Evolutionary conservation across 37 sponge, comb jelly and placozoan genomes (phyloP), one percentile per base, ranked within the genome.

Genomic region (Spongia lamella): DNA sequence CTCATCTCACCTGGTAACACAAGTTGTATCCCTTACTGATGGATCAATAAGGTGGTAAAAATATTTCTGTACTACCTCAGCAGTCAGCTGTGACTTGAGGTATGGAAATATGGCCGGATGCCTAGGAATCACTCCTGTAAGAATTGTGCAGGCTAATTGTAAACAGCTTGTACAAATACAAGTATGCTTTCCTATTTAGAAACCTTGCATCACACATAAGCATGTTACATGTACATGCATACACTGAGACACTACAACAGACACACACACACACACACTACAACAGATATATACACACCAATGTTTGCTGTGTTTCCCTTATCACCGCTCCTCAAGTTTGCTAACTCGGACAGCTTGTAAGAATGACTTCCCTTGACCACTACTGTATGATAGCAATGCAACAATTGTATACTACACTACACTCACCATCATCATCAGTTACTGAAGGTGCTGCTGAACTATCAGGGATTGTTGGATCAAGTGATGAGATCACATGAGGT

Each of bases 241-340:
- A 21, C 31, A 70, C 71, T 35, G 35, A 39, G 0, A 43, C 66
- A n/a, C n/a, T n/a, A n/a, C n/a, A n/a, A n/a, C n/a, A n/a, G n/a
- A n/a, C n/a, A n/a, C n/a, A n/a, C n/a, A n/a, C n/a, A n/a, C n/a
- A n/a, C n/a, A n/a, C n/a, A n/a, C n/a, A n/a, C n/a, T n/a, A n/a
- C n/a, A 3, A 34, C 50, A 69, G 7, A 6, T 39, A 5, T 33
- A 53, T 15, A 25, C 73, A 40, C 49, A 91, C 98, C 98, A 75
- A 97, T 94, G 71, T 97, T 97, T 3, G 93, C 88, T 0, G 95
- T 66, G 83, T 94, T 58, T 57, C 95, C 98, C 70, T 97, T 97
- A 70, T 97, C 98, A 32, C 98, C 98, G 56, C 95, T 94, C 24
- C 98, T 72, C 15, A 94, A 68, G 65, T 72, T 94, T 17, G 98